phyloP scores from a whole-genome alignment of 2,113 vertebrate species.

The Collichthys lucidus region DNA sequence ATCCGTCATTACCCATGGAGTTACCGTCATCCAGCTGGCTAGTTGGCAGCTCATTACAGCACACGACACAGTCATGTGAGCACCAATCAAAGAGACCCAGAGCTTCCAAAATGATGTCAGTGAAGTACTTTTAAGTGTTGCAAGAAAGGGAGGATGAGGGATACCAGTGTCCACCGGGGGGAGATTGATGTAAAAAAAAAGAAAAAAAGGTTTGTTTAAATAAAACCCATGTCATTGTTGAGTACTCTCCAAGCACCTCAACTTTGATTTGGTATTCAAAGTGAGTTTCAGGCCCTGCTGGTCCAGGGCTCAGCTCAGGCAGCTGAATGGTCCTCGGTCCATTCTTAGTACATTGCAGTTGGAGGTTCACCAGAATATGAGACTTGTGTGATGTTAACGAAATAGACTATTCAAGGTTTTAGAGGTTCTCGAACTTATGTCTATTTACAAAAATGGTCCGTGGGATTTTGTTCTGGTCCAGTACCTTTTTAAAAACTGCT shows the following conservation, averaged over 20 bases:
- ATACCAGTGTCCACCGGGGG: conserved; percentile 70
- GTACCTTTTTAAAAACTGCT: conserved; percentile 46
- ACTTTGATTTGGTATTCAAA: conserved; percentile 50
- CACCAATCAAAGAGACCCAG: conserved; percentile 78
- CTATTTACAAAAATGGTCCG: conserved; percentile 58
- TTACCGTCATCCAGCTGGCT: conserved; percentile 55
- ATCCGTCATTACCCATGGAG: conserved; percentile 49
- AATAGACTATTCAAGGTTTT: conserved; percentile 58
- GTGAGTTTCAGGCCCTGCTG: conserved; percentile 77
- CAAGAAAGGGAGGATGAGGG: conserved; percentile 37
- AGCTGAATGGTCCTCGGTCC: conserved; percentile 74
- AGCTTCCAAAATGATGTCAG: conserved; percentile 84
- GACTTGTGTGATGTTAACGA: conserved; percentile 54
- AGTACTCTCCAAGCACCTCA: conserved; percentile 49
- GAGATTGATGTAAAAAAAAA: conserved; percentile 36
- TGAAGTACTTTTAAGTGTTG: conserved; percentile 59
- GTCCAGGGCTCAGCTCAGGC: conserved; percentile 78
- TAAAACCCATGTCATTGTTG: conserved; percentile 41
- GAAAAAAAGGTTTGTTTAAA: not conserved
- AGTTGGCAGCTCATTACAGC: conserved; percentile 68
- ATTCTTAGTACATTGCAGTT: conserved; percentile 56
- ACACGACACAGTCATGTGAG: conserved; percentile 60
- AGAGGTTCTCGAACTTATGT: conserved; percentile 74
- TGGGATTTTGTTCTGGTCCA: conserved; percentile 56
- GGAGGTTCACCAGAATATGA: conserved; percentile 55